Percentiles rank a stretch among this genome's conserved stretches.
phyloP scores from a whole-genome alignment of 2,797 vertebrate genomes.

The Acanthis flammea region DNA sequence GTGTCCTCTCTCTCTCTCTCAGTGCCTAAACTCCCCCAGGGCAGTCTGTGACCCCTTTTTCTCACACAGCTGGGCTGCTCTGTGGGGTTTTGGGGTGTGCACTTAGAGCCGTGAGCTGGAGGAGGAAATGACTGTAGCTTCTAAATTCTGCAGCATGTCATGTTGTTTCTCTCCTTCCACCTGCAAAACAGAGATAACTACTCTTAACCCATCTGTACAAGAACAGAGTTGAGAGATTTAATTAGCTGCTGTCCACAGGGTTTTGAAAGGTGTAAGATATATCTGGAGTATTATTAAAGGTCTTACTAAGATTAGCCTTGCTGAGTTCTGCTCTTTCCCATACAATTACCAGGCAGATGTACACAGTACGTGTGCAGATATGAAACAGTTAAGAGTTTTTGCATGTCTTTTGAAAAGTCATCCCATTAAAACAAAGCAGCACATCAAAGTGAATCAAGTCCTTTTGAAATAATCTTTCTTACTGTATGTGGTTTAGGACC shows the following conservation, averaged over 20 bases:
- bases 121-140: neutral
- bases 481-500: slow-evolving; percentile 40
- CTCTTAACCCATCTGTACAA: neutral
- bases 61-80: rapidly evolving
- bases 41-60: neutral
- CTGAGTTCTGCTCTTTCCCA: neutral
- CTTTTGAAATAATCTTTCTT: slow-evolving; percentile 46
- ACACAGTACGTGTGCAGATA: rapidly evolving
- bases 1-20: neutral
- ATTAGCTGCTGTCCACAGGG: neutral
- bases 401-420: neutral
- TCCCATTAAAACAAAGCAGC: slow-evolving; percentile 9
- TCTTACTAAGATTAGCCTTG: neutral
- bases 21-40: neutral
- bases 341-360: neutral
- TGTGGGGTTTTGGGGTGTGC: neutral
- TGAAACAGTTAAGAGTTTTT: neutral
- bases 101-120: neutral
- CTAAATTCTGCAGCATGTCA: neutral
- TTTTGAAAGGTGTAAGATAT: neutral
- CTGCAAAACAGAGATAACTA: slow-evolving; percentile 10
- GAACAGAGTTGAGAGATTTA: neutral
- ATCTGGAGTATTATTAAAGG: neutral
- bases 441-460: slow-evolving; percentile 44
- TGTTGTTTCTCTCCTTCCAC: neutral